Evolutionary conservation across 2,797 vertebrate species (phyloP), one percentile per base, ranked within the genome.

Genomic region (Melanotaenia boesemani): DNA sequence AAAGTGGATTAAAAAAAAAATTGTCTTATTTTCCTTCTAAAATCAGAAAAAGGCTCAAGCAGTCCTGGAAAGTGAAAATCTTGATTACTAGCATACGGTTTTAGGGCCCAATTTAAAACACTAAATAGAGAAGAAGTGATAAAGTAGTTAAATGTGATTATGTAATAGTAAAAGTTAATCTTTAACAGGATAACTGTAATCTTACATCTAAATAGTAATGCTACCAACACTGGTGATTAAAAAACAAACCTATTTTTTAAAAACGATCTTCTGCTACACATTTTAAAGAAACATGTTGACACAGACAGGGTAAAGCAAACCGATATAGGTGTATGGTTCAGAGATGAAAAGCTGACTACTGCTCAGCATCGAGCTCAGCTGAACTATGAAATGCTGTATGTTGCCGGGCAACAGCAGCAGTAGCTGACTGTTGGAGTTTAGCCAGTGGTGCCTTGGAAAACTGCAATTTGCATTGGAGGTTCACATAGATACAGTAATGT

Each of bases 361-460:
- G 86, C 88, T 86, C 86, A 84, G 89, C 82, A 77, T 86, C 80
- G 46, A 88, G 90, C 90, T 86, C 80, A 86, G 88, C 90, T 92
- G 89, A 93, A 94, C 93, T 93, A 92, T 92, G 92, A 93, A 91
- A 93, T 91, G 89, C 86, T 90, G 87, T 91, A 94, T 91, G 95
- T 95, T 95, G 95, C 95, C 13, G 90, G 92, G 95, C 94, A 95
- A 95, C 88, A 86, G 88, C 89, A 91, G 89, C 77, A 89, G 89
- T 89, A 88, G 87, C 89, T 89, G 86, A 93, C 89, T 92, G 88
- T 85, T 91, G 92, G 90, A 93, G 91, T 86, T 88, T 74, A 89
- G 90, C 90, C 94, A 90, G 83, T 83, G 84, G 89, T 77, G 72
- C 79, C 82, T 72, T 76, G 68, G 80, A 91, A 93, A 85, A 92